Base-by-base conservation (phyloP, 1,140 invertebrate genomes). In the Ladona fulva region DNA sequence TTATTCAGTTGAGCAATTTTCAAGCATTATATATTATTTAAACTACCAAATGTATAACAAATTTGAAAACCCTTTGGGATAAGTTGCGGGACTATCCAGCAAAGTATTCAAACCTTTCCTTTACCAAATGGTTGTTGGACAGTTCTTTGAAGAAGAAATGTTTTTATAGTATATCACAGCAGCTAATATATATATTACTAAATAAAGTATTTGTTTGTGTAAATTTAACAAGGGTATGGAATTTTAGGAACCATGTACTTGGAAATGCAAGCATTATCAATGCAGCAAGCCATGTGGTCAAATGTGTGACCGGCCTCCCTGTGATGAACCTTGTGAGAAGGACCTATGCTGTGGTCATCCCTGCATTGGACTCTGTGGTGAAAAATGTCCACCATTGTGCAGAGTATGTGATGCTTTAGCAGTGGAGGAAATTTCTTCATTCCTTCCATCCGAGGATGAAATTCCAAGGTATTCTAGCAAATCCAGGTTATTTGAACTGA, bases 301-400 rank as follows among this genome's bases (percentile, higher is more conserved):
- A 77, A 79, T 82, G 78, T 91, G 90, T 83, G 81, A 83, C 77
- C 82, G 86, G 6, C 77, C 83, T 16, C 86, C 87, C 14, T 92
- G 91, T 83, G 80, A 84, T 42, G 80, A 86, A 80, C 86, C 87
- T 0, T 92, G 90, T 78, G 7, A 76, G 0, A 83, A 82, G 77
- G 78, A 44, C 37, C 83, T 90, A 37, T 78, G 80, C 19, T 92
- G 91, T 85, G 84, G 85, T 0, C 91, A 92, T 84, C 77, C 80
- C 3, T 92, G 91, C 83, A 85, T 89, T 81, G 91, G 91, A 25
- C 87, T 91, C 76, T 93, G 92, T 84, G 90, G 91, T 16, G 92
- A 93, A 82, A 84, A 86, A 80, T 89, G 88, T 83, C 88, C 85
- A 83, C 87, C 83, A 76, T 79, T 87, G 24, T 90, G 89, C 82